Conservation (phyloP, 2,113 vertebrate genomes). For the Onychorhynchus coronatus region DNA sequence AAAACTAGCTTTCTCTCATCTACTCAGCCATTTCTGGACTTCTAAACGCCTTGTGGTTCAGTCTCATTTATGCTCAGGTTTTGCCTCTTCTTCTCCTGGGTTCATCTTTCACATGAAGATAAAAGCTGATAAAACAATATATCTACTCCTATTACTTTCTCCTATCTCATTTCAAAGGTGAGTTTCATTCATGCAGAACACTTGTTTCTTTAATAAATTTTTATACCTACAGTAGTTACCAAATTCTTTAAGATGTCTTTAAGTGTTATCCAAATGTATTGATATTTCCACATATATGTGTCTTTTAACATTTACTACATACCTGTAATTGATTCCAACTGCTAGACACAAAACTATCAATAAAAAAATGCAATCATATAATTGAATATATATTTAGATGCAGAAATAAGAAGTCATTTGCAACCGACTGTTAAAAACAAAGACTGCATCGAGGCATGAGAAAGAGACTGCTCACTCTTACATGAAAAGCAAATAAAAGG, state of each 20-base stretch:
- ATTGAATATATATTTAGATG: background rate
- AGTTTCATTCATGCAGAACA: background rate
- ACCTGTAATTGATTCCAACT: background rate
- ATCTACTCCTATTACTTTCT: background rate
- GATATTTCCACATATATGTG: background rate
- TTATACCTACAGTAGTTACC: background rate
- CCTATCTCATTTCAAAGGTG: background rate
- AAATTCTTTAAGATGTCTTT: background rate
- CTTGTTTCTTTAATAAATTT: background rate
- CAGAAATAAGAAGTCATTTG: background rate
- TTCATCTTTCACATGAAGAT: background rate
- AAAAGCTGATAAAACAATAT: background rate
- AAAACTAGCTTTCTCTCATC: background rate
- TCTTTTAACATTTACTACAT: background rate
- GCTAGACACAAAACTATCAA: background rate
- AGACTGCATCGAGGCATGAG: rapidly evolving
- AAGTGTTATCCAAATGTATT: background rate
- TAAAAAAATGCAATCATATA: background rate
- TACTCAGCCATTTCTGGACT: background rate
- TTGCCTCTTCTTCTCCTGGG: background rate
- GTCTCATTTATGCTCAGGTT: background rate
- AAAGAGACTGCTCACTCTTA: background rate
- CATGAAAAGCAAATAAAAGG: background rate
- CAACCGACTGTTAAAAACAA: background rate
- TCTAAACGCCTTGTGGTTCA: background rate